Evolutionary conservation across 1,140 invertebrate species (phyloP).

Genomic region (Panagrolaimus sp.): DNA sequence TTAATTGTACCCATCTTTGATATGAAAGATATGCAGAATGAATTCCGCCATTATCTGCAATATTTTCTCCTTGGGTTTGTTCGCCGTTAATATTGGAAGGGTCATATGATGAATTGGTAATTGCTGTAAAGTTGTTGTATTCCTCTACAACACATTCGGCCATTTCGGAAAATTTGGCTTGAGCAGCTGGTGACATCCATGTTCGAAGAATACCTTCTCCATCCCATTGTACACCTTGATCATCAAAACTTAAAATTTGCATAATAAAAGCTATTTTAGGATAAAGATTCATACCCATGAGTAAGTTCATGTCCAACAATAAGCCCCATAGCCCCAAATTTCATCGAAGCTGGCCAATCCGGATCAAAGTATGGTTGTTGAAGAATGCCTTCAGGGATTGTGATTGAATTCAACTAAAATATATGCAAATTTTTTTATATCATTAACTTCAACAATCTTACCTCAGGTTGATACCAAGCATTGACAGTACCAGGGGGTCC

Average conservation of each 20-base stretch:
- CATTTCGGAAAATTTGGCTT: slow-evolving; percentile 64
- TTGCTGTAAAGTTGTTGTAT: slow-evolving; percentile 65
- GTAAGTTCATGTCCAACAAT: slow-evolving; percentile 78
- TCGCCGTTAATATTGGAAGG: slow-evolving; percentile 61
- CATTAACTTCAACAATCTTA: too few relatives aligned
- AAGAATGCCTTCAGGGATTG: slow-evolving; percentile 45
- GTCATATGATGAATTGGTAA: slow-evolving; percentile 64
- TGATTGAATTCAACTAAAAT: slow-evolving; percentile 39
- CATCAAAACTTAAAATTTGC: slow-evolving; percentile 54
- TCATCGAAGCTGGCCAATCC: slow-evolving; percentile 62
- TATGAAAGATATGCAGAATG: not conserved
- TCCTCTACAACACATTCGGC: slow-evolving; percentile 81
- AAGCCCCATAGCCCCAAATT: slow-evolving; percentile 76
- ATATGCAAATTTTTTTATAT: not conserved
- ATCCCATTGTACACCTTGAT: slow-evolving; percentile 73
- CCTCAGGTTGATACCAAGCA: slow-evolving; percentile 64
- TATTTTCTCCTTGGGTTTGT: slow-evolving; percentile 63
- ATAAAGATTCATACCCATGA: slow-evolving; percentile 71
- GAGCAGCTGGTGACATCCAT: slow-evolving; percentile 70
- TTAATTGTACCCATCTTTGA: not conserved
- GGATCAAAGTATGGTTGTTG: slow-evolving; percentile 43
- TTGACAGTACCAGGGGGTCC: slow-evolving; percentile 64
- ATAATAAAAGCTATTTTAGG: not conserved
- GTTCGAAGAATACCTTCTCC: slow-evolving; percentile 76
- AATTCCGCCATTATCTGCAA: slow-evolving; percentile 60